A percentile compares a stretch with the other conserved stretches of the same genome.
Conservation (phyloP, 2,113 vertebrate species). For the Chionis minor region DNA sequence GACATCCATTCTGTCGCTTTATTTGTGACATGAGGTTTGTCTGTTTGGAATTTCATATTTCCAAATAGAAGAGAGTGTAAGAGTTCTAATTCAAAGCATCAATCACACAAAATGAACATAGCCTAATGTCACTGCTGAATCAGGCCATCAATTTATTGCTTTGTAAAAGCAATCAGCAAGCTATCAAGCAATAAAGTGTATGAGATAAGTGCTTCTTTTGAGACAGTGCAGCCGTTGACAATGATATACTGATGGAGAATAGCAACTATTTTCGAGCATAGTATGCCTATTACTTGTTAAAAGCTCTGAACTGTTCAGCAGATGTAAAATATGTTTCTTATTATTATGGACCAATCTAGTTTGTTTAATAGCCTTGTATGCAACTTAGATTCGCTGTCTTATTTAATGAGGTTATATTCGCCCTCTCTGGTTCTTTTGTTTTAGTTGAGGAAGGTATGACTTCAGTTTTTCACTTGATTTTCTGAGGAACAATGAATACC, state of each 20-base stretch:
- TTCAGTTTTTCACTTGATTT: slow-evolving; percentile 45
- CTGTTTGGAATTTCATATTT: slow-evolving; percentile 69
- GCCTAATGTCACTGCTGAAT: slow-evolving; percentile 78
- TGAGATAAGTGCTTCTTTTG: slow-evolving; percentile 78
- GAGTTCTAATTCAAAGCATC: slow-evolving; percentile 76
- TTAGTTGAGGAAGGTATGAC: not conserved
- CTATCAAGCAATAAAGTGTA: slow-evolving; percentile 81
- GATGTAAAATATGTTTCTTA: slow-evolving; percentile 80
- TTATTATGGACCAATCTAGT: slow-evolving; percentile 73
- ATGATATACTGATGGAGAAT: slow-evolving; percentile 70
- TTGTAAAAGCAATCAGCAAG: slow-evolving; percentile 84
- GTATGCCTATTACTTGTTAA: slow-evolving; percentile 75
- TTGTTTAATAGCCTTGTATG: slow-evolving; percentile 72
- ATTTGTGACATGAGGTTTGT: slow-evolving; percentile 52
- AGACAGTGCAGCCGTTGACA: slow-evolving; percentile 71
- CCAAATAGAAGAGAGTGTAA: slow-evolving; percentile 34
- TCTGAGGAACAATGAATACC: not conserved
- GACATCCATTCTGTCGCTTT: slow-evolving; percentile 3
- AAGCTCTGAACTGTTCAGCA: slow-evolving; percentile 70
- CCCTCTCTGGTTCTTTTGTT: slow-evolving; percentile 12
- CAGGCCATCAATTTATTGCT: slow-evolving; percentile 81
- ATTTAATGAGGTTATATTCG: slow-evolving; percentile 70
- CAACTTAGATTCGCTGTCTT: slow-evolving; percentile 64
- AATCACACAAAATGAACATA: slow-evolving; percentile 78
- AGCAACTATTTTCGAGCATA: slow-evolving; percentile 47